Conservation (phyloP, 2,888 invertebrate genomes). For the Myathropa florea region DNA sequence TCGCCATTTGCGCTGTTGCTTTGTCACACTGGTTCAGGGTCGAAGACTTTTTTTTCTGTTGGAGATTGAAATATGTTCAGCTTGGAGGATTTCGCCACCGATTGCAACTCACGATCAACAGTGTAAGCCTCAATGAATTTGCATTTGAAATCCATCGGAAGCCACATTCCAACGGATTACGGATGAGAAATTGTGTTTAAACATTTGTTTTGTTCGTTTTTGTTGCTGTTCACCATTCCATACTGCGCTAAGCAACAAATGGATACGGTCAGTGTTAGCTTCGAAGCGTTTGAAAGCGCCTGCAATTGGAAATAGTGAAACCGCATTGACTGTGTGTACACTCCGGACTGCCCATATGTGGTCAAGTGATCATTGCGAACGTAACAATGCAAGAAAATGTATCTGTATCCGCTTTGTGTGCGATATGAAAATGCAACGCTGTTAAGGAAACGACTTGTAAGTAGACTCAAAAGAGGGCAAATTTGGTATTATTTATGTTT, state of each 20-base stretch:
- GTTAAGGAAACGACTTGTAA: slow-evolving; percentile 13
- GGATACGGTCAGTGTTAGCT: slow-evolving; percentile 21
- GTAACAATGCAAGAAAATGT: slow-evolving; percentile 48
- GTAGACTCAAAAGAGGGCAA: not conserved
- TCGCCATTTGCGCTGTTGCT: too few relatives aligned
- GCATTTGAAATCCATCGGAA: not conserved
- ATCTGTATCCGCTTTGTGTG: slow-evolving; percentile 58
- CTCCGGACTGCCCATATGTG: slow-evolving; percentile 39
- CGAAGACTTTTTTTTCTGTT: too few relatives aligned
- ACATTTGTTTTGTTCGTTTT: not conserved
- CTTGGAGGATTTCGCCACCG: too few relatives aligned
- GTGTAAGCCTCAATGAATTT: not conserved
- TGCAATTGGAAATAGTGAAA: slow-evolving; percentile 17
- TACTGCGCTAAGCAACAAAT: not conserved
- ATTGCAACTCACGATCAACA: not conserved
- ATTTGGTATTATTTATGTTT: not conserved
- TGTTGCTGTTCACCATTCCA: not conserved
- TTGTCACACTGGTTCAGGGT: too few relatives aligned
- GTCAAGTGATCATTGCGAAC: slow-evolving; percentile 56
- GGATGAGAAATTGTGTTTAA: not conserved
- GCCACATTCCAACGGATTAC: not conserved
- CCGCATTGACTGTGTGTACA: slow-evolving; percentile 13
- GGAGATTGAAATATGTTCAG: too few relatives aligned
- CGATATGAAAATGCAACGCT: slow-evolving; percentile 56
- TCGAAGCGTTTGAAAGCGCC: slow-evolving; percentile 32